These are phyloP conservation scores for Phaedon cochleariae DNA, from an alignment of 2,888 invertebrate species.

Conservation along the genomic window DNA sequence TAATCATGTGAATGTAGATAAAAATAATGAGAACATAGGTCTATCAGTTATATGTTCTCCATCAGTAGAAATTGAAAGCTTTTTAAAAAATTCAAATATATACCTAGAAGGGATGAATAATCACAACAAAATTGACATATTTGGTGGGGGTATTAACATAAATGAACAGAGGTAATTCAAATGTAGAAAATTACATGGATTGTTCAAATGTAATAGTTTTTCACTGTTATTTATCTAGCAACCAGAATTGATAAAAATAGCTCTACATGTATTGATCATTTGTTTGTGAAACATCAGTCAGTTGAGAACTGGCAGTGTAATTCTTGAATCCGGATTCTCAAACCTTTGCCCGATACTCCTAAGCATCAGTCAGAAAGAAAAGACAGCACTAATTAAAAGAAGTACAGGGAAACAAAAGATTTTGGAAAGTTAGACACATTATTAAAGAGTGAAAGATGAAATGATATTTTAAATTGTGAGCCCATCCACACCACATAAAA, in stretches of 20 bases:
- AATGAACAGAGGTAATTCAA: background rate
- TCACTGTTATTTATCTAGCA: background rate
- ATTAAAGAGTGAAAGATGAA: no score
- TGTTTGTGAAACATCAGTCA: background rate
- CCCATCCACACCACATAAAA: no score
- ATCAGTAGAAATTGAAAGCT: constrained; percentile 3
- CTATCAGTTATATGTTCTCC: background rate
- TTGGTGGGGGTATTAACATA: background rate
- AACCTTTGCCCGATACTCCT: background rate
- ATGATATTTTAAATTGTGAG: no score
- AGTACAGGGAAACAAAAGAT: background rate
- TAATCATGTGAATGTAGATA: background rate
- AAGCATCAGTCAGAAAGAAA: background rate
- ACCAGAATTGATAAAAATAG: constrained; percentile 3
- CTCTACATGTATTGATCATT: constrained; percentile 1
- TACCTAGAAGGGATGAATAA: background rate
- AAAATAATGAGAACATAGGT: background rate
- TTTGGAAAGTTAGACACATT: background rate
- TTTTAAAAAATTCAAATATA: background rate
- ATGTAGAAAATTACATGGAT: constrained; percentile 4
- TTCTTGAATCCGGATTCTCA: background rate
- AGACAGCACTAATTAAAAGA: background rate
- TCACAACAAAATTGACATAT: background rate
- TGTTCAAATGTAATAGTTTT: background rate
- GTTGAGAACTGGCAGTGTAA: background rate